A percentile compares a stretch with the other conserved stretches of the same genome.
These are phyloP conservation scores for Scytalopus superciliaris DNA, from an alignment of 2,113 vertebrate genomes.

Conservation along the genomic window DNA sequence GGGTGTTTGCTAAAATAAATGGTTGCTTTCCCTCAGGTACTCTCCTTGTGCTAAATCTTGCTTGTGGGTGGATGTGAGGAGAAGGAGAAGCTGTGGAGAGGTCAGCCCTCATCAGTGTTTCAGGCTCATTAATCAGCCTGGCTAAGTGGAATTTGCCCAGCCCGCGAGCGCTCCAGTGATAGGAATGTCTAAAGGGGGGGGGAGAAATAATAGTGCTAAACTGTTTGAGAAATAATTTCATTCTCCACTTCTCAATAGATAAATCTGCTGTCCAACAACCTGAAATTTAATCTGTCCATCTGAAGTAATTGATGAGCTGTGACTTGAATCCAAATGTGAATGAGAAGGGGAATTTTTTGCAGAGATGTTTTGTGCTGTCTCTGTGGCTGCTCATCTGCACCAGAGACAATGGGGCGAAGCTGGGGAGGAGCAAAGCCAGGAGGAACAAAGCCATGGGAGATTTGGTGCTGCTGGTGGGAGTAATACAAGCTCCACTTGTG, in stretches of 20 bases:
- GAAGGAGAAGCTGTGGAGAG: neutral
- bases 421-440: neutral
- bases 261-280: conserved; percentile 8
- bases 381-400: neutral
- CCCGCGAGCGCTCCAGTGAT: neutral
- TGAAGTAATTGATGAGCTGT: neutral
- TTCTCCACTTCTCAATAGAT: neutral
- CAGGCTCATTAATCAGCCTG: neutral
- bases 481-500: neutral
- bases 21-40: neutral
- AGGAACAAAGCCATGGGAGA: neutral
- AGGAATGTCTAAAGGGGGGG: neutral
- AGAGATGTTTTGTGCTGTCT: neutral
- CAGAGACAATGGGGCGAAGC: neutral
- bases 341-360: neutral
- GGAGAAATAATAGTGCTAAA: conserved; percentile 5
- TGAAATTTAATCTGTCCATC: neutral
- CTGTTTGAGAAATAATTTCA: conserved; percentile 36
- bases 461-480: neutral
- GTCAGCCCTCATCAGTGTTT: neutral
- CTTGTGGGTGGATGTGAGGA: neutral
- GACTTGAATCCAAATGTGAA: conserved; percentile 24
- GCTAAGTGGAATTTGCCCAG: neutral
- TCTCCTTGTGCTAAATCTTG: neutral
- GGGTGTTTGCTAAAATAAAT: neutral